Evolutionary conservation across 2,113 vertebrate genomes (phyloP).

Genomic region (Colossoma macropomum): DNA sequence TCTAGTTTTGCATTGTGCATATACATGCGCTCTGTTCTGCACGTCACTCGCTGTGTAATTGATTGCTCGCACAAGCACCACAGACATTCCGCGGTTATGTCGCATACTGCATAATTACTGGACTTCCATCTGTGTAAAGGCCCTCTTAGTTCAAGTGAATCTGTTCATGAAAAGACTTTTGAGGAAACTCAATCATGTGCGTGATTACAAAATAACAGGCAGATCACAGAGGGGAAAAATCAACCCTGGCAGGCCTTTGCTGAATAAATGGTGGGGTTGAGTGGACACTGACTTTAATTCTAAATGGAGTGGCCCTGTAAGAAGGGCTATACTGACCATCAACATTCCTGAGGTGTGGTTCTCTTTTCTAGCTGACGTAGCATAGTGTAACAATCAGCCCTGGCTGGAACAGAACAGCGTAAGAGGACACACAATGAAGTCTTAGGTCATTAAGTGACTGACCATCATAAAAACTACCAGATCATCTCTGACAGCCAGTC

Average conservation of each 20-base stretch:
- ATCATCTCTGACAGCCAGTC: neutral
- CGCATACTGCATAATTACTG: slow-evolving; percentile 8
- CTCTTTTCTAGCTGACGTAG: neutral
- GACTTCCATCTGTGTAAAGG: neutral
- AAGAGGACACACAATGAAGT: neutral
- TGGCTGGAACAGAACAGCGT: neutral
- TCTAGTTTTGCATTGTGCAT: neutral
- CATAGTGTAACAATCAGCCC: neutral
- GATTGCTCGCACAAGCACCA: slow-evolving; percentile 9
- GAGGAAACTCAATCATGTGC: slow-evolving; percentile 30
- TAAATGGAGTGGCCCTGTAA: neutral
- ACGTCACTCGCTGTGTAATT: neutral
- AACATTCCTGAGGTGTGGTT: neutral
- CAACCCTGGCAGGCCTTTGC: neutral
- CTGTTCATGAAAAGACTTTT: slow-evolving; percentile 30
- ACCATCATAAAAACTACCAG: neutral
- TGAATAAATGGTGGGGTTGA: neutral
- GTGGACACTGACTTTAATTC: neutral
- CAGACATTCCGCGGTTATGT: slow-evolving; percentile 5
- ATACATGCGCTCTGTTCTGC: neutral
- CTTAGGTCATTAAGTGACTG: neutral
- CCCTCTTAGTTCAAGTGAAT: neutral
- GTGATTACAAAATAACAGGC: slow-evolving; percentile 4
- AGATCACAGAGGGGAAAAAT: slow-evolving; percentile 14
- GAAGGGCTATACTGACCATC: neutral